Evolutionary conservation across 2,888 invertebrate species (phyloP).

Genomic region (Apamea anceps): DNA sequence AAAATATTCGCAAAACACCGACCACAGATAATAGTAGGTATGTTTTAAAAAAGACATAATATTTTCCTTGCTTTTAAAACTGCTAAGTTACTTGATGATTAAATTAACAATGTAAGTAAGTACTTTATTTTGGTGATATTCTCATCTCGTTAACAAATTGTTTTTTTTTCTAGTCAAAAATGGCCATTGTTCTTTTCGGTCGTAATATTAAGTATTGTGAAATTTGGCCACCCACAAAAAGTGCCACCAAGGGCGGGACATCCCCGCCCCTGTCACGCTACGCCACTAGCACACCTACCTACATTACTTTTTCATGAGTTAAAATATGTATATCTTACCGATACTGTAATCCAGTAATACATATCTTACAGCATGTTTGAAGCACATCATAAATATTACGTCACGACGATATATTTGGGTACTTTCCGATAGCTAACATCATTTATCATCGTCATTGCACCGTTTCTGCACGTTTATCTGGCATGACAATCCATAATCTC

Average conservation of each 20-base stretch:
- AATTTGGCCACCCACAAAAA: not conserved
- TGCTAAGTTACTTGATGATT: too few species aligned
- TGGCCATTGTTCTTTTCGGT: too few species aligned
- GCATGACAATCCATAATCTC: not conserved
- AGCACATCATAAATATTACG: constrained; percentile 10
- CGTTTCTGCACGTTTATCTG: not conserved
- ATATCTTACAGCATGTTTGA: constrained; percentile 31
- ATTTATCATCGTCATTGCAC: constrained; percentile 37
- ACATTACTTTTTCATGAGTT: not conserved
- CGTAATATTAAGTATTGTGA: not conserved
- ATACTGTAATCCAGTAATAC: constrained; percentile 16
- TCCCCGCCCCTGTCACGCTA: not conserved
- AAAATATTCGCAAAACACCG: not conserved
- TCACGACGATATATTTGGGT: constrained; percentile 11
- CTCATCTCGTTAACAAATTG: not conserved
- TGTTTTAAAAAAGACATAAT: too few species aligned
- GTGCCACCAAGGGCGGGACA: too few species aligned
- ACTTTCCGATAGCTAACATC: constrained; percentile 17
- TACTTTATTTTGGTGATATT: not conserved
- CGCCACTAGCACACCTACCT: too few species aligned
- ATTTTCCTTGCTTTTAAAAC: too few species aligned
- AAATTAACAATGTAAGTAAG: too few species aligned
- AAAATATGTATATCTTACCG: constrained; percentile 6
- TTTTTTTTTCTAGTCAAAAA: too few species aligned
- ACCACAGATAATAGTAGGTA: not conserved